These are phyloP conservation scores for Fragum fragum DNA, from an alignment of 2,888 invertebrate genomes.

Conservation along the genomic window DNA sequence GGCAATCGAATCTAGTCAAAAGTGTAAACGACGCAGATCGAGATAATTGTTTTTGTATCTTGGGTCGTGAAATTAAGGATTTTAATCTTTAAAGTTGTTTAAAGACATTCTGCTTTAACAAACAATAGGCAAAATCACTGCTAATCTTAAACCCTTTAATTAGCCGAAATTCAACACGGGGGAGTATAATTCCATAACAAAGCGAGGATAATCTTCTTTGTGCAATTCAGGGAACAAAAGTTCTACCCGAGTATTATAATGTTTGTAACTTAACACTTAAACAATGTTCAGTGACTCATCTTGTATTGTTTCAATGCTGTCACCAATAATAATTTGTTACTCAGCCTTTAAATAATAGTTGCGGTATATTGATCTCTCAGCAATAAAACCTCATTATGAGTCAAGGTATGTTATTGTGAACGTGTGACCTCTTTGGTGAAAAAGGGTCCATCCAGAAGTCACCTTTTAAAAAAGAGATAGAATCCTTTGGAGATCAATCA, in stretches of 20 bases:
- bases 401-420: no score
- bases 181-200: constrained; percentile 13
- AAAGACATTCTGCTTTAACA: background rate
- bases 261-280: constrained; percentile 1
- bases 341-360: no score
- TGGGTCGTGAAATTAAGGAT: background rate
- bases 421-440: no score
- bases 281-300: constrained; percentile 13
- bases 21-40: background rate
- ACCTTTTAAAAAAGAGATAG: no score
- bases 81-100: constrained; percentile 25
- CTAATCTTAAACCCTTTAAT: constrained; percentile 23
- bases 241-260: background rate
- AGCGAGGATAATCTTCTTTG: constrained; percentile 8
- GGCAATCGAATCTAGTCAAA: background rate
- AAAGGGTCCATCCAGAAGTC: no score
- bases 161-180: constrained; percentile 12
- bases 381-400: background rate
- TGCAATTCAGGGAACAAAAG: background rate
- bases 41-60: constrained; percentile 1
- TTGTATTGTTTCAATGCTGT: background rate
- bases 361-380: background rate
- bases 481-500: no score
- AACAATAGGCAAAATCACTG: constrained; percentile 5
- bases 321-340: background rate